A percentile compares a stretch with the other conserved stretches of the same genome.
phyloP scores from a whole-genome alignment of 2,113 vertebrate genomes.

The Nerophis lumbriciformis region DNA sequence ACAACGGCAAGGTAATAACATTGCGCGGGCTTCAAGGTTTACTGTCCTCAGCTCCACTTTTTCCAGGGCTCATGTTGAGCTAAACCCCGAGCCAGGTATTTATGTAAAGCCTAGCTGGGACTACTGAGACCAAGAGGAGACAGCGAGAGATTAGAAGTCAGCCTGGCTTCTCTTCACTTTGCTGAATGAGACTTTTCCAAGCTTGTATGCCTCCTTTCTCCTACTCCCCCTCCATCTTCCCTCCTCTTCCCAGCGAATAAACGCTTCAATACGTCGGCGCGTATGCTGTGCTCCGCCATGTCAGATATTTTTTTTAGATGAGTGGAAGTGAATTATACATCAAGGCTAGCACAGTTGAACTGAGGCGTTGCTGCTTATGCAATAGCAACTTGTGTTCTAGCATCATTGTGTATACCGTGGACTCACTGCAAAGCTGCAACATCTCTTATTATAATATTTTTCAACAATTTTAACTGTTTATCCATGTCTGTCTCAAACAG shows the following conservation, averaged over 20 bases:
- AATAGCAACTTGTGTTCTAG: conserved; percentile 64
- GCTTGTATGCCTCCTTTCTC: conserved; percentile 29
- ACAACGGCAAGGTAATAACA: not conserved
- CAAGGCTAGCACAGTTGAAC: conserved; percentile 53
- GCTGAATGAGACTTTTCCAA: conserved; percentile 66
- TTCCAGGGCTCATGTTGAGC: conserved; percentile 32
- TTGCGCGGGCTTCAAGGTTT: not conserved
- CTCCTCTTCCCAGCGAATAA: conserved; percentile 34
- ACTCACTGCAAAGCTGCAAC: not conserved
- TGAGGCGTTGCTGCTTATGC: conserved; percentile 61
- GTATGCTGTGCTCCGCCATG: not conserved
- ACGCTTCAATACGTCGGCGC: conserved; percentile 18
- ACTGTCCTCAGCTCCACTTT: conserved; percentile 23
- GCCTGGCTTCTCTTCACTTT: conserved; percentile 52
- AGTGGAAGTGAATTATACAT: conserved; percentile 62
- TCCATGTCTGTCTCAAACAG: too few species aligned
- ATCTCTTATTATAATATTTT: too few species aligned
- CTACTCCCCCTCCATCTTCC: conserved; percentile 31
- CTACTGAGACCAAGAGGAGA: conserved; percentile 32
- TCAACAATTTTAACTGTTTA: too few species aligned
- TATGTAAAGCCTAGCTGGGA: conserved; percentile 47
- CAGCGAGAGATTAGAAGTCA: conserved; percentile 42
- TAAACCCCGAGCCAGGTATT: conserved; percentile 53
- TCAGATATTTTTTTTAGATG: conserved; percentile 27
- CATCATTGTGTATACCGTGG: conserved; percentile 10